phyloP scores from a whole-genome alignment of 2,113 vertebrate species.

The Rousettus leschenaultii region DNA sequence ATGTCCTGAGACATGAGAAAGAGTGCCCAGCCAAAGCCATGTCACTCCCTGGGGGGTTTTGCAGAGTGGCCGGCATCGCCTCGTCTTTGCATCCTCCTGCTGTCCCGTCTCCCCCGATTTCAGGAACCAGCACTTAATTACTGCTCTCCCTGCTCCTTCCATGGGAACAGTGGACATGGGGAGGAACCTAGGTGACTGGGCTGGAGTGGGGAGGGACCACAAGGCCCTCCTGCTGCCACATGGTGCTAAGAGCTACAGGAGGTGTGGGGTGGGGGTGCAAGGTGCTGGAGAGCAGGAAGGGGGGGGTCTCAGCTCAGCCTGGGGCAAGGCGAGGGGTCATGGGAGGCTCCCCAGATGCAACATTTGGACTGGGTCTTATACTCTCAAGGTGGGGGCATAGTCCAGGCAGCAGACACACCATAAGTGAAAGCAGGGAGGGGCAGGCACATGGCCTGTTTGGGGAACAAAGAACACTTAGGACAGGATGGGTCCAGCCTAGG shows the following conservation, averaged over 20 bases:
- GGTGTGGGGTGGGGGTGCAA: neutral
- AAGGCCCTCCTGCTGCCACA: too few relatives aligned
- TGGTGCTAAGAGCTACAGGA: neutral
- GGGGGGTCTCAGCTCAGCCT: neutral
- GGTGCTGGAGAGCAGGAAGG: neutral
- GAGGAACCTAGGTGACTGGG: too few relatives aligned
- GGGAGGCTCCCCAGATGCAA: neutral
- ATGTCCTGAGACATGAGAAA: neutral
- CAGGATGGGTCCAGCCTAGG: neutral
- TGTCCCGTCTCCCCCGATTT: neutral
- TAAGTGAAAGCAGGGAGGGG: neutral
- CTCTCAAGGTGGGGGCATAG: neutral
- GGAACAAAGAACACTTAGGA: neutral
- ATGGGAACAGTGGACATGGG: accelerated
- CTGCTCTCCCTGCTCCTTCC: neutral
- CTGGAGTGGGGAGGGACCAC: too few relatives aligned
- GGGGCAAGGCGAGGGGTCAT: neutral
- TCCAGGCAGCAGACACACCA: neutral
- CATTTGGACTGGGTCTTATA: neutral
- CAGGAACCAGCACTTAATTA: accelerated
- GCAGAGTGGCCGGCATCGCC: too few relatives aligned
- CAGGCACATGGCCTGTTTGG: accelerated
- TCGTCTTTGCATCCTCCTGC: neutral
- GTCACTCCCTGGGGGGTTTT: neutral
- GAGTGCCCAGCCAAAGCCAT: neutral